Evolutionary conservation across 2,888 invertebrate genomes (phyloP).

Genomic region (Morpho deidamia): DNA sequence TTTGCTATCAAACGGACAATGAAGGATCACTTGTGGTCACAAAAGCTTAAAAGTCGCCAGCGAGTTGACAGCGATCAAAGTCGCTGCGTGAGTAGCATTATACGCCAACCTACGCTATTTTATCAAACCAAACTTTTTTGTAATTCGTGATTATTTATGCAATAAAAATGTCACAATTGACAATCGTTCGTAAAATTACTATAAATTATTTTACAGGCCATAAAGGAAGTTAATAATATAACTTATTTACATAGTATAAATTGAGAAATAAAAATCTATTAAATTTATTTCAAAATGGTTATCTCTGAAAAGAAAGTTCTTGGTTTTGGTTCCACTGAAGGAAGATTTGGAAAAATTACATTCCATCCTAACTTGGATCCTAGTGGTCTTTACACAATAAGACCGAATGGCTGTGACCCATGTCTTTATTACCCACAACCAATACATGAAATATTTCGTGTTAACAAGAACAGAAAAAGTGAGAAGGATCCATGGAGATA

Average conservation of each 20-base stretch:
- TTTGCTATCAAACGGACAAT: too few relatives aligned
- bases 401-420: slow-evolving; percentile 50
- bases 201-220: too few relatives aligned
- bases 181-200: too few relatives aligned
- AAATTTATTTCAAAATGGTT: slow-evolving; percentile 15
- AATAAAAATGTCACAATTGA: too few relatives aligned
- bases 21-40: too few relatives aligned
- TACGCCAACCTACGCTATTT: too few relatives aligned
- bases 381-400: slow-evolving; percentile 40
- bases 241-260: background rate
- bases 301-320: slow-evolving; percentile 8
- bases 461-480: slow-evolving; percentile 34
- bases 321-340: slow-evolving; percentile 38
- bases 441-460: slow-evolving; percentile 39
- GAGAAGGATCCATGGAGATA: slow-evolving; percentile 58
- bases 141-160: too few relatives aligned
- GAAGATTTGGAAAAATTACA: slow-evolving; percentile 49
- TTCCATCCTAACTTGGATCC: slow-evolving; percentile 54
- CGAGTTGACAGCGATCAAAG: too few relatives aligned
- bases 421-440: slow-evolving; percentile 48
- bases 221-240: too few relatives aligned
- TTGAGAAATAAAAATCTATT: background rate
- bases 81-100: too few relatives aligned
- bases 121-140: too few relatives aligned
- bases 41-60: too few relatives aligned